These are phyloP conservation scores for Tamandua tetradactyla DNA, from an alignment of 2,797 vertebrate genomes.

Conservation along the genomic window DNA sequence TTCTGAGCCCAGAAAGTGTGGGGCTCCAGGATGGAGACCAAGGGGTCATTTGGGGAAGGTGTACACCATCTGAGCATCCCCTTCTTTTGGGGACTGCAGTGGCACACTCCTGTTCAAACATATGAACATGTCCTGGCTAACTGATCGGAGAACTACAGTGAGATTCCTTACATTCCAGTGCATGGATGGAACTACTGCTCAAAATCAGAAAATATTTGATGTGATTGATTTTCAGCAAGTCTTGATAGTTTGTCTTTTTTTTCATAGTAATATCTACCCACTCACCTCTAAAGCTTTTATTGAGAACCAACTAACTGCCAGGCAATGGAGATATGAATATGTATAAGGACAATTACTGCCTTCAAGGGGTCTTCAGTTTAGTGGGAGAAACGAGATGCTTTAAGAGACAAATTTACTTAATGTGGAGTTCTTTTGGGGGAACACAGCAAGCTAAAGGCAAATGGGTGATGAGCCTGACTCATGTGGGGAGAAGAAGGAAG, in stretches of 20 bases:
- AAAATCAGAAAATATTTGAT: constrained; percentile 6
- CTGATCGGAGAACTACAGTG: background rate
- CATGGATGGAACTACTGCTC: background rate
- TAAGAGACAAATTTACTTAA: background rate
- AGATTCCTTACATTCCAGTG: background rate
- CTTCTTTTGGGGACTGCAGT: background rate
- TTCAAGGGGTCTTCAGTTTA: background rate
- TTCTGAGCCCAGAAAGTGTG: background rate
- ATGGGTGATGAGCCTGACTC: background rate
- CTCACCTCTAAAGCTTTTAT: background rate
- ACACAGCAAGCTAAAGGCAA: background rate
- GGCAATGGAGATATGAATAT: background rate
- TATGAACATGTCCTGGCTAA: background rate
- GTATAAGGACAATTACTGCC: background rate
- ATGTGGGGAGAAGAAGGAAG: background rate
- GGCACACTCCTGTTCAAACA: background rate
- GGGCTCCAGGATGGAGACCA: background rate
- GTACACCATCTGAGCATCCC: background rate
- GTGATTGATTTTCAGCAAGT: background rate
- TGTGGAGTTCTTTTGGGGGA: background rate
- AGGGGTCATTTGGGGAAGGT: background rate
- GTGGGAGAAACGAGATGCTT: background rate
- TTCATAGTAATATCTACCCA: background rate
- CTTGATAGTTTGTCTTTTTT: constrained; percentile 23
- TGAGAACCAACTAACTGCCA: background rate